Evolutionary conservation across 2,113 vertebrate genomes (phyloP).

Genomic region (Asarcornis scutulata): DNA sequence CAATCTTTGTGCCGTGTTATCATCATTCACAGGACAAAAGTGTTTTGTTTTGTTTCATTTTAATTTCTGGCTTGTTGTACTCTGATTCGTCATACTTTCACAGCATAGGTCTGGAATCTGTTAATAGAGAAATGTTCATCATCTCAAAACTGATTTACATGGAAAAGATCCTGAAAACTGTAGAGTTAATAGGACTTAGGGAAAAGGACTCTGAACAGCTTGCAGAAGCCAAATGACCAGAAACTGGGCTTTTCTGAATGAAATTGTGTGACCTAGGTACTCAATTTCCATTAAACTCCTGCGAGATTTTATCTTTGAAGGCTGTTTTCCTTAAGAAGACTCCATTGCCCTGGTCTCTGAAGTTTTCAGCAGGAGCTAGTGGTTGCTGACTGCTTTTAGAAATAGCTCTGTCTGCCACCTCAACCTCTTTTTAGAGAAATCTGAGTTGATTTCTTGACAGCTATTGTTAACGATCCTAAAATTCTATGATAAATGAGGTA

Average conservation of each 20-base stretch:
- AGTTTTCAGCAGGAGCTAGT: background rate
- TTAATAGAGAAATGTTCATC: constrained; percentile 42
- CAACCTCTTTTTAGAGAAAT: background rate
- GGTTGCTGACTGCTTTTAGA: background rate
- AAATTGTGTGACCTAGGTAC: background rate
- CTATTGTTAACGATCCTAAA: background rate
- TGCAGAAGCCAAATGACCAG: background rate
- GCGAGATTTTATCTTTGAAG: background rate
- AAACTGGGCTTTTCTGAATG: background rate
- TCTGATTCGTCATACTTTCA: background rate
- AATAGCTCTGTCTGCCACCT: background rate
- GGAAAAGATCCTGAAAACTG: constrained; percentile 9
- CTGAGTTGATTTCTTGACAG: background rate
- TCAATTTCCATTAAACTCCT: background rate
- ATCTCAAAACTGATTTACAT: constrained; percentile 42
- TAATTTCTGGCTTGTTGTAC: background rate
- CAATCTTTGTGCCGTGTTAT: background rate
- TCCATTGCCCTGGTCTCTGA: background rate
- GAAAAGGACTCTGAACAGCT: background rate
- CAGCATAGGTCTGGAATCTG: constrained; percentile 13
- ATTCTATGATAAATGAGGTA: background rate
- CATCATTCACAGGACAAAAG: background rate
- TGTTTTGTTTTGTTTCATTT: no score
- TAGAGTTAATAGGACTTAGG: constrained; percentile 14
- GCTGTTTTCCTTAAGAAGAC: background rate